Evolutionary conservation across 2,797 vertebrate species (phyloP).

Genomic region (Arremon brunneinucha): DNA sequence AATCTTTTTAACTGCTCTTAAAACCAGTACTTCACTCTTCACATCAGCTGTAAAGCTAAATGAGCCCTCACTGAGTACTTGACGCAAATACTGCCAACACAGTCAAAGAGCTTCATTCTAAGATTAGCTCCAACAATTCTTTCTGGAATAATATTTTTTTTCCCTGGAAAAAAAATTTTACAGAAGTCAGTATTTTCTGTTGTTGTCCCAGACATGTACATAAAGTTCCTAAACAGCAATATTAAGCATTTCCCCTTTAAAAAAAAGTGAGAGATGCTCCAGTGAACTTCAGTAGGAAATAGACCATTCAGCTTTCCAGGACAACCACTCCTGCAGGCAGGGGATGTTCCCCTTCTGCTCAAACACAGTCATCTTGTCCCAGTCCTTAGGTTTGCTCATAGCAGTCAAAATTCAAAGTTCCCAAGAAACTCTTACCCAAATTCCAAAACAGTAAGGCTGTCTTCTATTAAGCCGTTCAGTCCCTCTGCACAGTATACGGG

Average conservation of each 20-base stretch:
- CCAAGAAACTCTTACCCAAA: not conserved
- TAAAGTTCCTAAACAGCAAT: not conserved
- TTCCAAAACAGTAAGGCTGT: not conserved
- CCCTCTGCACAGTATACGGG: rapidly evolving
- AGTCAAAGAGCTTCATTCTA: not conserved
- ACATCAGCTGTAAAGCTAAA: not conserved
- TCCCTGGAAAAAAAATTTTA: not conserved
- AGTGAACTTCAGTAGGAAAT: not conserved
- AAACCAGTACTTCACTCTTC: not conserved
- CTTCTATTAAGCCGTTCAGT: not conserved
- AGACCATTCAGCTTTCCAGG: not conserved
- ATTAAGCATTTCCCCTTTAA: not conserved
- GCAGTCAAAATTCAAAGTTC: not conserved
- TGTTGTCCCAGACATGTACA: not conserved
- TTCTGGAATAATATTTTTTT: not conserved
- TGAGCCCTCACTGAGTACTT: not conserved
- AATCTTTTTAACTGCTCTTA: not conserved
- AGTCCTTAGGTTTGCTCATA: not conserved
- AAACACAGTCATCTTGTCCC: not conserved
- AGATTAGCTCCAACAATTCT: not conserved
- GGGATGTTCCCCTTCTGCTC: not conserved
- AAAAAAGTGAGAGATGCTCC: not conserved
- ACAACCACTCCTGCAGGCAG: not conserved
- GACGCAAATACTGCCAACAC: not conserved
- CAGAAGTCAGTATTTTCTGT: not conserved